Percentiles rank a stretch among this genome's conserved stretches.
Evolutionary conservation across 2,888 invertebrate species (phyloP).

Genomic region (Agrotis ipsilon): DNA sequence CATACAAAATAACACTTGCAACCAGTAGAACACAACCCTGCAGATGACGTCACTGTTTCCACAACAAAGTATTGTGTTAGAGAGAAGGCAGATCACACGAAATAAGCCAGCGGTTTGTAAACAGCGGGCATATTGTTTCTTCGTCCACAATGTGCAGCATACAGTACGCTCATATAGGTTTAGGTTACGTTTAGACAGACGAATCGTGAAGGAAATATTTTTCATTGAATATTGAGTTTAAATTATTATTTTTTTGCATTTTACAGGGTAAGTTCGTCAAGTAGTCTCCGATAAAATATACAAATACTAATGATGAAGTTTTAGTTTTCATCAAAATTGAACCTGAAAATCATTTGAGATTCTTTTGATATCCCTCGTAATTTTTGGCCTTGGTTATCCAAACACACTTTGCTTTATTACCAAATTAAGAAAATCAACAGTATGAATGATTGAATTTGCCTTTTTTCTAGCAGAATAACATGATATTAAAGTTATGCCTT

Average conservation of each 20-base stretch:
- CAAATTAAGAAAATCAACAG: no score
- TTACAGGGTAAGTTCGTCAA: no score
- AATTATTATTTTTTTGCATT: background rate
- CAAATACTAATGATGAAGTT: no score
- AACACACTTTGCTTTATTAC: no score
- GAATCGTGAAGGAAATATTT: conserved; percentile 15
- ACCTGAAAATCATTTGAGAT: no score
- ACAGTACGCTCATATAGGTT: conserved; percentile 48
- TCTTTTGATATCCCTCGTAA: no score
- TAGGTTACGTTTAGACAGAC: conserved; percentile 43
- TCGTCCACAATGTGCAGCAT: conserved; percentile 61
- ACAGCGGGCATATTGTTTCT: conserved; percentile 78
- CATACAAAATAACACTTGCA: conserved; percentile 37
- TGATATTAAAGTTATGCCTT: conserved; percentile 38
- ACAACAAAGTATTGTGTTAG: conserved; percentile 70
- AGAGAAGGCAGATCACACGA: conserved; percentile 67
- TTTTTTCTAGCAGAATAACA: conserved; percentile 29
- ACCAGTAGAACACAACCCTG: conserved; percentile 28
- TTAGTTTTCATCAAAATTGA: no score
- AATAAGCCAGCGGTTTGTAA: conserved; percentile 75
- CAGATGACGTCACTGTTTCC: conserved; percentile 60
- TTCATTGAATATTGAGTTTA: background rate
- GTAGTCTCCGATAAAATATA: no score
- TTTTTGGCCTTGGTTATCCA: no score
- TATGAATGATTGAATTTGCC: background rate